Base-by-base conservation (phyloP, 64 coral and sea anemone species). In the Stylophora pistillata region DNA sequence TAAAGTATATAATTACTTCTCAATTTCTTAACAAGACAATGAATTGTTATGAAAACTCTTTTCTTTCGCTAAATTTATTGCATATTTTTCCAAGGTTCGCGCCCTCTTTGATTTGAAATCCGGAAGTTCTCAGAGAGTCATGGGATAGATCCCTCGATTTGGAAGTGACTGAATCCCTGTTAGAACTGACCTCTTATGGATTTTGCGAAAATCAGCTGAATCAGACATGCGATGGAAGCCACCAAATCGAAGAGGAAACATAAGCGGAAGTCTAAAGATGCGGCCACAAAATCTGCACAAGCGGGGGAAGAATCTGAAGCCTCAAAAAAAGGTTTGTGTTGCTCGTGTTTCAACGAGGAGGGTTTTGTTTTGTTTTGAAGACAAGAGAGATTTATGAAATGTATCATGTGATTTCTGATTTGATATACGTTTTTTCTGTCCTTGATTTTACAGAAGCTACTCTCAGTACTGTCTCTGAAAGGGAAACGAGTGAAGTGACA, bases 161-260 rank as follows among this genome's bases (percentile, higher is more conserved):
- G 80, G 30, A 65, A 30, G 55, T 76, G 41, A 54, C 13, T 21
- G 16, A 31, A 31, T 13, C 29, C 26, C 26, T 55, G 47, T 53
- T 64, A 28, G 74, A 57, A 9, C 72, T 25, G 28, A 47, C 37
- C 37, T 7, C 3, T 47, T 4, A 47, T 47, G 7, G 37, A 47
- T 23, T 25, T 25, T 11, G 23, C n/a, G 12, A 25, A 76, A 20
- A 76, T 76, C 73, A 76, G 73, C 37, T 76, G 76, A 56, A 56
- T 57, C 0, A 84, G 69, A 52, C 20, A 84, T 84, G 80, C 34
- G 59, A 92, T 92, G 90, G 90, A 92, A 55, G 90, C 90, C 29
- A 74, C 64, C 5, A 92, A 92, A 78, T 72, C 90, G 28, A 85
- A 70, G 59, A 86, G 64, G 58, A 92, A 91, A 68, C 90, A 77